Base-by-base conservation (phyloP, 2,888 invertebrate species). In the Rotaria magnacalcarata region DNA sequence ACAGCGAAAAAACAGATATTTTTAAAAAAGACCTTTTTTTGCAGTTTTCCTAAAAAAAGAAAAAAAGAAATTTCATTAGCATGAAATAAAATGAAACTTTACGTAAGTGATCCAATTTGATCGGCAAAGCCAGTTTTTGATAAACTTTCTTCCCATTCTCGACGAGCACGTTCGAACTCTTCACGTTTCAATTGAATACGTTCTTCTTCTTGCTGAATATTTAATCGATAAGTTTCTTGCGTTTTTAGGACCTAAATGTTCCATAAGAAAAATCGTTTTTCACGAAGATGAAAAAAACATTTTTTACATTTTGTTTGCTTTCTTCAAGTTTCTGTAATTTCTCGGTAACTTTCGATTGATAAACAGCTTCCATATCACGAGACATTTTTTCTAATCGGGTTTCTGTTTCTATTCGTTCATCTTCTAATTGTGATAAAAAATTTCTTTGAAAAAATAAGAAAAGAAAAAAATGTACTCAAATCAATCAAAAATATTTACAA, bases 141-240 rank as follows among this genome's bases (percentile, higher is more conserved):
- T 11, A n/a, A 47, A 80, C 34, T 47, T 54, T 86, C 86, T 27
- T 86, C 86, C 86, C 86, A 86, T 60, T 85, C 34, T 56, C 85
- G 86, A 24, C 60, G 56, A 50, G 85, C 56, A 85, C 56, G 74
- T 84, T 85, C 58, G 21, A 86, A 86, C 56, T 84, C 67, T 34
- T 43, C 50, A 50, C 86, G 75, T 58, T 84, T 85, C 34, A 56
- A 67, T 80, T 85, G 75, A 14, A 86, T 41, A 52, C 85, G 74
- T 75, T 86, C 74, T 60, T 86, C 86, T 86, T 86, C 86, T 86
- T 86, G 85, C 85, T 86, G 85, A 41, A 86, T 75, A 86, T 75
- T 74, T 43, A 54, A n/a, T 85, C 85, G 85, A 85, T 75, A 54
- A 80, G 86, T 27, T 85, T 86, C 60, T 85, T 85, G 52, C 58